Percentiles rank a stretch among this genome's conserved stretches.
Conservation (phyloP, 2,113 vertebrate species). For the Asarcornis scutulata region DNA sequence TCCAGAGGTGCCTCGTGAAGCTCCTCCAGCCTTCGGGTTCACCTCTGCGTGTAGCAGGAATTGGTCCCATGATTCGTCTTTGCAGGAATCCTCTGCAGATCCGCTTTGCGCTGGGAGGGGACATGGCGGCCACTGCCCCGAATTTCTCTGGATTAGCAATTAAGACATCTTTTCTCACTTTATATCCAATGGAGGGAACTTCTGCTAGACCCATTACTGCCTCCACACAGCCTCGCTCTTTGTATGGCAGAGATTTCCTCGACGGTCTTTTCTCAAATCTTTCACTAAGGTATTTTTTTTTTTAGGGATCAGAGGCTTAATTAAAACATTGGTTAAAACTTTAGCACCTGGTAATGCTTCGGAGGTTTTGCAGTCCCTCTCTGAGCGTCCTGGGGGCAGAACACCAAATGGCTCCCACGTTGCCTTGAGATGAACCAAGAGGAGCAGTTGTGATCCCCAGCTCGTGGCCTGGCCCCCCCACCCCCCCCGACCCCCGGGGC, state of each 20-base stretch:
- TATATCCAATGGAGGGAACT: neutral
- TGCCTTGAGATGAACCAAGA: neutral
- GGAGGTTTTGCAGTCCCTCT: neutral
- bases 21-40: neutral
- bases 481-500: neutral
- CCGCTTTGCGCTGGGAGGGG: neutral
- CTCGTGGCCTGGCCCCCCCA: neutral
- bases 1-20: neutral
- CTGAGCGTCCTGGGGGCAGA: neutral
- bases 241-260: neutral
- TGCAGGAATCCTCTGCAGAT: neutral
- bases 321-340: constrained; percentile 22
- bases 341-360: neutral
- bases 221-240: neutral
- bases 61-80: constrained; percentile 6
- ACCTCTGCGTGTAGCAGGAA: neutral
- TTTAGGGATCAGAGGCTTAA: neutral
- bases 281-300: neutral
- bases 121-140: neutral
- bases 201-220: constrained; percentile 62
- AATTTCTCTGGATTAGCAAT: constrained; percentile 64
- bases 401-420: rapidly evolving
- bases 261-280: neutral
- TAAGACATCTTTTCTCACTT: constrained; percentile 60
- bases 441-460: neutral